A percentile compares a stretch with the other conserved stretches of the same genome.
Evolutionary conservation across 2,888 invertebrate genomes (phyloP).

Genomic region (Acanthosepion lycidas): DNA sequence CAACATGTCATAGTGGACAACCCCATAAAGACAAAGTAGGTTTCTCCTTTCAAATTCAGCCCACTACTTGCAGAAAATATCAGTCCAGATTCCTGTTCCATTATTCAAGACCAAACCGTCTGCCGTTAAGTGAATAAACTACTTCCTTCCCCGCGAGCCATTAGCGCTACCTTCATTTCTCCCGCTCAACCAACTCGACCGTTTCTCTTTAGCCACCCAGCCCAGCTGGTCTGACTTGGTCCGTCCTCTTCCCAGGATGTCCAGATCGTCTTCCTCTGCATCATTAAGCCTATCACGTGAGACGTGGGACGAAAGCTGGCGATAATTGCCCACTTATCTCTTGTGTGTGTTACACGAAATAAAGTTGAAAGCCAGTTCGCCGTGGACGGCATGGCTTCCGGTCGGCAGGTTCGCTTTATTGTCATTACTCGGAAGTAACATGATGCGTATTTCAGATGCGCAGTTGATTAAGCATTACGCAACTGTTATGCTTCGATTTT

Average conservation of each 20-base stretch:
- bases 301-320: neutral
- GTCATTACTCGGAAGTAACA: neutral
- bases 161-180: slow-evolving; percentile 39
- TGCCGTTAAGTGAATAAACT: slow-evolving; percentile 34
- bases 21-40: neutral
- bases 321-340: slow-evolving; percentile 22
- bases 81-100: neutral
- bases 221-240: neutral
- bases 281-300: neutral
- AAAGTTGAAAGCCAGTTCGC: slow-evolving; percentile 12
- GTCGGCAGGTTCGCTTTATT: neutral
- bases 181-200: slow-evolving; percentile 38
- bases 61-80: neutral
- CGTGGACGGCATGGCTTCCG: neutral
- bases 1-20: slow-evolving; percentile 39
- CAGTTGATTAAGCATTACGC: neutral
- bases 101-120: slow-evolving; percentile 13
- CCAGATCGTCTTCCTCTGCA: neutral
- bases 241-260: slow-evolving; percentile 38
- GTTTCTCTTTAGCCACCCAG: neutral
- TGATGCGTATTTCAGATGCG: neutral
- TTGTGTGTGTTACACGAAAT: neutral
- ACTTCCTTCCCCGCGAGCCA: neutral
- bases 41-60: slow-evolving; percentile 23
- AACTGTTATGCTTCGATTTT: no score